Conservation (phyloP, 2,113 vertebrate genomes). For the Bucco capensis region DNA sequence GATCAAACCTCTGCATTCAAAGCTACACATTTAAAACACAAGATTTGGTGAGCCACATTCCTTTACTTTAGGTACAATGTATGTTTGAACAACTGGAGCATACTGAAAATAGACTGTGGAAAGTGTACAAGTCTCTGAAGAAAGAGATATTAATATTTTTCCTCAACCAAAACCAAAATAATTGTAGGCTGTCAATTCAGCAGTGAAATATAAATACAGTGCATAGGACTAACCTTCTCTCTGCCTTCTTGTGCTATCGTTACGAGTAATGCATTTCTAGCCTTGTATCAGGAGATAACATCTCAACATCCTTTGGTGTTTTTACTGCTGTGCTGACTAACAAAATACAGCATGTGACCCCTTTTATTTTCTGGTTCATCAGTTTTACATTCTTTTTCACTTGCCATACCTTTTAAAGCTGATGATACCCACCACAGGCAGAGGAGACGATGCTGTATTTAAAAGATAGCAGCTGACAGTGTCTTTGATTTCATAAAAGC, state of each 20-base stretch:
- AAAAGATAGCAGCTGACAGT: background rate
- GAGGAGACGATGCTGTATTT: background rate
- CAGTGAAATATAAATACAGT: background rate
- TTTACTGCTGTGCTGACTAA: background rate
- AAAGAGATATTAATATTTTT: background rate
- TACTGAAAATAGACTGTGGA: background rate
- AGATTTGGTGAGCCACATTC: background rate
- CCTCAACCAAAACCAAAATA: background rate
- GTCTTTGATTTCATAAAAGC: background rate
- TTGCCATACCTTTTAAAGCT: background rate
- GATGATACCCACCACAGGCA: background rate
- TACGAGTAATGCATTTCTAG: background rate
- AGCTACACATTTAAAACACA: background rate
- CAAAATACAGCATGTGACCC: background rate
- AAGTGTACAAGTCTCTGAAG: background rate
- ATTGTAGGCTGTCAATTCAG: background rate
- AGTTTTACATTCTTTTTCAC: conserved; percentile 15
- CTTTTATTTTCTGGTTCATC: conserved; percentile 29
- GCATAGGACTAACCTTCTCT: background rate
- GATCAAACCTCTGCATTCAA: background rate
- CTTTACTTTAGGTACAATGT: background rate
- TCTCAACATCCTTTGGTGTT: background rate
- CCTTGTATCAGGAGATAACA: background rate
- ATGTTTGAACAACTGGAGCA: background rate
- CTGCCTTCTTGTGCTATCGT: background rate